Evolutionary conservation across 2,888 invertebrate genomes (phyloP), one percentile per base, ranked within the genome.

Genomic region (Nesidiocoris tenuis): DNA sequence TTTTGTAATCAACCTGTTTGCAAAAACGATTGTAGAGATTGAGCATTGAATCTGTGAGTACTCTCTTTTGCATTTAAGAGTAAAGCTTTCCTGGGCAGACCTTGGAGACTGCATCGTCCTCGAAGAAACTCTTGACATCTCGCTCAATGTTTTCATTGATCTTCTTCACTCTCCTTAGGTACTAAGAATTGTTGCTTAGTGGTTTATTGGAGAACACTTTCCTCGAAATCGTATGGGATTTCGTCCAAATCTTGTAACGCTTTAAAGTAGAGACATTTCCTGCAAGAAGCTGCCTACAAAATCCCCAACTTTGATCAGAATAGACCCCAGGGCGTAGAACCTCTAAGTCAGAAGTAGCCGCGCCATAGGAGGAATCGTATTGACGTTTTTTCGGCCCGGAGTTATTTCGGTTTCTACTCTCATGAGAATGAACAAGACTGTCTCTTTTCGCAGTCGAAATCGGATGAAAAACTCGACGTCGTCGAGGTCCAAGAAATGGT

Each of bases 281-380:
- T 79, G 76, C 59, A 74, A 66, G 22, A 79, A 79, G 5, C 80
- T 77, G 24, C 78, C 79, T 22, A 39, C 67, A 65, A 79, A 79
- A 75, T 81, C 80, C 5, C 65, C 80, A 24, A 76, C 77, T 9
- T 66, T n/a, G 16, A 66, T 72, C 21, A 76, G 59, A 59, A 74
- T 75, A 1, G 66, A 64, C 9, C 76, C 74, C n/a, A 76, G 71
- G 12, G 78, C 79, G 77, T 77, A 80, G 63, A 77, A 76, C 17
- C 77, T 21, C 1, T 80, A 61, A 16, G 75, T 74, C 1, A 80
- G n/a, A 7, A 80, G 68, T 12, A 81, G 75, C 67, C 80, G 79
- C 1, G n/a, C 55, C 7, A 22, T 64, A n/a, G 3, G 24, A 5
- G 24, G 23, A 12, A 65, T 61, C 61, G 61, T 19, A 22, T 61